Evolutionary conservation across 2,888 invertebrate species (phyloP).

Genomic region (Zele albiditarsus): DNA sequence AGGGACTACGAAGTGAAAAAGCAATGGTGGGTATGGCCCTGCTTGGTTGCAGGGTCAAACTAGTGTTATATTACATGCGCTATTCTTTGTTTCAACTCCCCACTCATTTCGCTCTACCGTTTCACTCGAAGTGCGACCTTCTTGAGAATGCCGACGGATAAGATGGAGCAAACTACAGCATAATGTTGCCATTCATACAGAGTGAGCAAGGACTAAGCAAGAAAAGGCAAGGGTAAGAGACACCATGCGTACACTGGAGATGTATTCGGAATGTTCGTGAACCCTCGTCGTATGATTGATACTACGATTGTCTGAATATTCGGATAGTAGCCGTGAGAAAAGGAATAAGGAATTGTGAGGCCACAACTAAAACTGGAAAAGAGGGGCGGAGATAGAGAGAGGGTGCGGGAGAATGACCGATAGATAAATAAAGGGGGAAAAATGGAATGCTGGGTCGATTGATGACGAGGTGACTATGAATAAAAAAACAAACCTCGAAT

Average conservation of each 20-base stretch:
- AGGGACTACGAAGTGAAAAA: constrained; percentile 10
- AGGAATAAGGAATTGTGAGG: not conserved
- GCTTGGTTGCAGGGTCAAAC: constrained; percentile 45
- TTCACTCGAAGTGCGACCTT: constrained; percentile 65
- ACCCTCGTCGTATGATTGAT: constrained; percentile 54
- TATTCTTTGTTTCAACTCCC: constrained; percentile 42
- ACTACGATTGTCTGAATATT: constrained; percentile 52
- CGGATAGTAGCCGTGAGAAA: not conserved
- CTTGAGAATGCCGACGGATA: constrained; percentile 31
- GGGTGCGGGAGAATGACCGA: not conserved
- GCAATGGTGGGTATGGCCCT: constrained; percentile 40
- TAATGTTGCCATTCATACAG: constrained; percentile 66
- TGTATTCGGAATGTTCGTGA: constrained; percentile 50
- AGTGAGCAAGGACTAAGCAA: constrained; percentile 36
- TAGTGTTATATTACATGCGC: constrained; percentile 38
- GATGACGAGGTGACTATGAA: not conserved
- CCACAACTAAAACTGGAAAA: not conserved
- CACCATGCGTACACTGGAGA: constrained; percentile 20
- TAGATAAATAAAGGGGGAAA: too few relatives aligned
- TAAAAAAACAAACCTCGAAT: not conserved
- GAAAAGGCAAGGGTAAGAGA: not conserved
- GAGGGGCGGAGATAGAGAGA: too few relatives aligned
- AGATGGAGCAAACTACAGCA: constrained; percentile 46
- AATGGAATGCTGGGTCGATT: not conserved
- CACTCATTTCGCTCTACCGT: too few relatives aligned